Percentiles rank a stretch among this genome's conserved stretches.
These are phyloP conservation scores for Xiphophorus maculatus DNA, from an alignment of 2,113 vertebrate genomes.

Conservation along the genomic window DNA sequence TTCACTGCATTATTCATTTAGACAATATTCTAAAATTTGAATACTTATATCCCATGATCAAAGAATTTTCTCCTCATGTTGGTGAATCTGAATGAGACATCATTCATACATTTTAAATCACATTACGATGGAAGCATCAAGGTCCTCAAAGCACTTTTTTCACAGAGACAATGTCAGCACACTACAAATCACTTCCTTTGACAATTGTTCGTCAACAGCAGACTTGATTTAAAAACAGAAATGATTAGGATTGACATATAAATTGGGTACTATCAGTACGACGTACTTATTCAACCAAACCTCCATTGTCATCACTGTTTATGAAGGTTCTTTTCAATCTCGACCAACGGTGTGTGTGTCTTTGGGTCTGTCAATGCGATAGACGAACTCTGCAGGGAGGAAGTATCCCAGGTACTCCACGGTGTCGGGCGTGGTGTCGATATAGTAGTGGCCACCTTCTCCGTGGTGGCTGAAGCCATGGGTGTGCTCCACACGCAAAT, in stretches of 20 bases:
- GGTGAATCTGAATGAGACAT: too few species aligned
- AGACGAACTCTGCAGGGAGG: conserved; percentile 88
- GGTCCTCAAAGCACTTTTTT: neutral
- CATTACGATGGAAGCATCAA: too few species aligned
- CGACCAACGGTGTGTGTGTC: conserved; percentile 85
- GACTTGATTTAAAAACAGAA: neutral
- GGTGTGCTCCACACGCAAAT: conserved; percentile 92
- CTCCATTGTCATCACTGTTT: neutral
- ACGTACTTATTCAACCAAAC: neutral
- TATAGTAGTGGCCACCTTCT: conserved; percentile 95
- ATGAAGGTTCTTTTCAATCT: conserved; percentile 71
- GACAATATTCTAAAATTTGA: too few species aligned
- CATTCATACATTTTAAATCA: too few species aligned
- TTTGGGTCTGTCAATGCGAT: conserved; percentile 89
- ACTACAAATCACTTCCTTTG: neutral
- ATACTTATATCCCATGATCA: too few species aligned
- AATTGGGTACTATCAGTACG: neutral
- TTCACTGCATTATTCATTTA: too few species aligned
- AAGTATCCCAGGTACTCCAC: conserved; percentile 93
- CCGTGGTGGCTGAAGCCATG: conserved; percentile 95
- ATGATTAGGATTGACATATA: neutral
- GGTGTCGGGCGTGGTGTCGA: conserved; percentile 89
- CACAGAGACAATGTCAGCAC: neutral
- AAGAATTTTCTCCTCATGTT: too few species aligned
- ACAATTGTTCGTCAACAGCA: neutral